These are phyloP conservation scores for Phenganax marumi DNA, from an alignment of 92 coral and sea anemone species.

Conservation along the genomic window DNA sequence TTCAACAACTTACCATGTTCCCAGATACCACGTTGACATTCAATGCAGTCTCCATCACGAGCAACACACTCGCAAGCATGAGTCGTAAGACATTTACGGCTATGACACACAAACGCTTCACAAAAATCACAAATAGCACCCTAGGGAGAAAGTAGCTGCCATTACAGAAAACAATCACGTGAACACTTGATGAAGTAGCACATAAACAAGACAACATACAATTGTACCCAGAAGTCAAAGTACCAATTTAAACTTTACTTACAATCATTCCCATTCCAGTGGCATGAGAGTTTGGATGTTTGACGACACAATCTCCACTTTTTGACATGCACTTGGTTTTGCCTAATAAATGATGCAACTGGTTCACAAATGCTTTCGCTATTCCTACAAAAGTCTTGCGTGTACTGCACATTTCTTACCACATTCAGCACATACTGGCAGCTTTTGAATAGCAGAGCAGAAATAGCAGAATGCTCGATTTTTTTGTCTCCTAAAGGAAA, in stretches of 20 bases:
- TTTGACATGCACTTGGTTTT: conserved; percentile 91
- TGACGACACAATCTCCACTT: conserved; percentile 91
- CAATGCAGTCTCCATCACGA: conserved; percentile 80
- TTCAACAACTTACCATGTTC: conserved; percentile 71
- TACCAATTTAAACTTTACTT: conserved; percentile 26
- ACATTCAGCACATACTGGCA: conserved; percentile 83
- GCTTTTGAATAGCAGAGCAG: conserved; percentile 79
- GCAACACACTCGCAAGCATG: conserved; percentile 93
- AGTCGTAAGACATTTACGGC: conserved; percentile 86
- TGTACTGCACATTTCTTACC: conserved; percentile 50
- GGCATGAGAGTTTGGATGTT: conserved; percentile 75
- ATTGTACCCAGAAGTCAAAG: too few species aligned
- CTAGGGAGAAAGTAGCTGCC: conserved; percentile 42
- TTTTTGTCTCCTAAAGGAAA: conserved; percentile 75
- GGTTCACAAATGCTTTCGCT: too few species aligned
- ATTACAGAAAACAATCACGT: too few species aligned
- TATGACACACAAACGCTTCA: conserved; percentile 95
- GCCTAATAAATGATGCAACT: conserved; percentile 48
- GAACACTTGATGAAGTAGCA: too few species aligned
- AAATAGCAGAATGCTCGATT: conserved; percentile 97
- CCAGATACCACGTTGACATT: conserved; percentile 94
- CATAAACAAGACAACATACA: too few species aligned
- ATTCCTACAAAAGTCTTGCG: not conserved
- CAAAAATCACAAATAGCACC: conserved; percentile 99
- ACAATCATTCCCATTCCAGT: conserved; percentile 94